Evolutionary conservation across 1,140 invertebrate species (phyloP), one percentile per base, ranked within the genome.

Genomic region (Zaprionus tsacasi): DNA sequence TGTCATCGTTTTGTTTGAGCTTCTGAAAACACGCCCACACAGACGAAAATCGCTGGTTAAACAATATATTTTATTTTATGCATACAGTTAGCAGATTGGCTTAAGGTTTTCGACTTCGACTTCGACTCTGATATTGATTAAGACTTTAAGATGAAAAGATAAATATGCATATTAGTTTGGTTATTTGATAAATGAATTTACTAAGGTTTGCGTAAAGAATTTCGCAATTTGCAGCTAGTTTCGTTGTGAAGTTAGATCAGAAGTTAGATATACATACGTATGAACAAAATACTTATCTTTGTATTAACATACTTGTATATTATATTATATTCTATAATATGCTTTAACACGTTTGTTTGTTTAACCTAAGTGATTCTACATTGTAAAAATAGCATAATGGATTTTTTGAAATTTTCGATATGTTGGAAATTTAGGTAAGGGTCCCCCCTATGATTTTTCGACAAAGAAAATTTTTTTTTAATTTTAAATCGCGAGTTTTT

Each of bases 1-100:
- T 50, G 45, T 27, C 33, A n/a, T 25, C 66, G 70, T 71, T 45
- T 57, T 52, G 64, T 61, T 38, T 40, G 7, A 21, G 38, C 5
- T 55, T 66, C 40, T 45, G 58, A 13, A 12, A 60, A 86, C 45
- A 50, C 82, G 82, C 82, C 82, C 71, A 66, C 79, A 63, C 48
- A 43, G 25, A 25, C 15, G 59, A 48, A 48, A 68, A 70, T 15
- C 58, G 79, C 65, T 15, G 40, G 15, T 36, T 59, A 64, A 54
- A 57, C 71, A 70, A 48, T 56, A 57, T 74, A 57, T 74, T 57
- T 35, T 52, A 11, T 40, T 57, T 38, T 54, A 77, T 71, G 76
- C n/a, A 13, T 65, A 50, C 11, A 52, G 33, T 43, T 58, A 6
- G 25, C 52, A 64, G 38, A 25, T n/a, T 30, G n/a, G n/a, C 15